Conservation (phyloP, 2,113 vertebrate species). For the Amphiprion percula region DNA sequence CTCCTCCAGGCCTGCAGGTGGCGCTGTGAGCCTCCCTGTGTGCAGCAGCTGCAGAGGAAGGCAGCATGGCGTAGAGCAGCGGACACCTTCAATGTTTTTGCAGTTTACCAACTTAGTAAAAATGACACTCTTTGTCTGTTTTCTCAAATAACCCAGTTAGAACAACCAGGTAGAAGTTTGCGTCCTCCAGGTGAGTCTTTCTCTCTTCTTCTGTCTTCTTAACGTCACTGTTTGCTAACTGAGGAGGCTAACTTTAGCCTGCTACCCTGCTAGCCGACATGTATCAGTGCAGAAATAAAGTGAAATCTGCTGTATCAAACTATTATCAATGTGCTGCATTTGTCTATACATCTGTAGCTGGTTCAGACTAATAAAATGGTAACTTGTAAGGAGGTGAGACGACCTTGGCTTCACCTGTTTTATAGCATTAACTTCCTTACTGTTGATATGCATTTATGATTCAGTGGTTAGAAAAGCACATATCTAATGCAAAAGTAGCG, state of each 20-base stretch:
- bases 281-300: background rate
- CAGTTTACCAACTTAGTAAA: background rate
- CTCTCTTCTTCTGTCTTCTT: no score
- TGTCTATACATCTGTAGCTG: background rate
- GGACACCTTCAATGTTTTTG: background rate
- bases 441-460: no score
- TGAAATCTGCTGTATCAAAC: background rate
- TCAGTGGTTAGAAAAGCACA: no score
- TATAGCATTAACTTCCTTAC: no score
- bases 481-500: no score
- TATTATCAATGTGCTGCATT: no score
- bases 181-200: background rate
- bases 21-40: background rate
- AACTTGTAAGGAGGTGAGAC: no score
- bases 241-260: slow-evolving; percentile 2
- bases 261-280: background rate
- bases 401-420: no score
- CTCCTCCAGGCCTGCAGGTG: slow-evolving; percentile 57
- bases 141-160: background rate
- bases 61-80: background rate
- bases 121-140: accelerated
- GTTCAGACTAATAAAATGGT: no score
- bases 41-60: background rate
- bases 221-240: background rate
- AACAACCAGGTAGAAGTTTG: accelerated